These are phyloP conservation scores for Ammodytes marinus DNA, from an alignment of 2,113 vertebrate genomes.

Conservation along the genomic window DNA sequence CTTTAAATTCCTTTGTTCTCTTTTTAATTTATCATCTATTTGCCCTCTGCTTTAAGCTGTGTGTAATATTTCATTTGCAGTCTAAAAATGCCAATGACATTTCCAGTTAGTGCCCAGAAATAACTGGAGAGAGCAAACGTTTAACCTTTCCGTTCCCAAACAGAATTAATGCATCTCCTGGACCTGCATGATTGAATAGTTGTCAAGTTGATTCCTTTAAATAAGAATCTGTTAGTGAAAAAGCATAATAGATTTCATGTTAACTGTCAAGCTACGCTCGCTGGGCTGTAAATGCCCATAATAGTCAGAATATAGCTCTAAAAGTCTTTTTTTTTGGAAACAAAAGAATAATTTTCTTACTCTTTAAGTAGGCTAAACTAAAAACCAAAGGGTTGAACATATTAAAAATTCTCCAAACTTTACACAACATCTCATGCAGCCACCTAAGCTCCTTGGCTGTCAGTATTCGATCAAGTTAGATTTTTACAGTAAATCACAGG, in stretches of 20 bases:
- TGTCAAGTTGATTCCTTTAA: not conserved
- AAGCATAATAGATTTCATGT: not conserved
- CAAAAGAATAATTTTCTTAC: not conserved
- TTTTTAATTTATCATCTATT: not conserved
- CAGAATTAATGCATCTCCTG: not conserved
- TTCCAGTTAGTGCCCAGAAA: not conserved
- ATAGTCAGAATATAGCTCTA: not conserved
- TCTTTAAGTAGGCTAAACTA: not conserved
- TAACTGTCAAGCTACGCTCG: not conserved
- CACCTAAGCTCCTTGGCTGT: not conserved
- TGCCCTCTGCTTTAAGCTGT: conserved; percentile 11
- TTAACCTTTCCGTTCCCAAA: not conserved
- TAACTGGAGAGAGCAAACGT: not conserved
- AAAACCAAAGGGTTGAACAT: not conserved
- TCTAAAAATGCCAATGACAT: not conserved
- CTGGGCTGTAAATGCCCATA: conserved; percentile 1
- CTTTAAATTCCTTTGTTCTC: not conserved
- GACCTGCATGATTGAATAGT: not conserved
- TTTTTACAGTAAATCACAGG: not conserved
- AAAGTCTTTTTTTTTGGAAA: not conserved
- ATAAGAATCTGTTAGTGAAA: not conserved
- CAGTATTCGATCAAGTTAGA: not conserved
- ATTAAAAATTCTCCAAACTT: not conserved
- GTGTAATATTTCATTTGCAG: conserved; percentile 5
- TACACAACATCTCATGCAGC: not conserved